Evolutionary conservation across 92 coral and sea anemone species (phyloP).

Genomic region (Zoanthus sansibaricus): DNA sequence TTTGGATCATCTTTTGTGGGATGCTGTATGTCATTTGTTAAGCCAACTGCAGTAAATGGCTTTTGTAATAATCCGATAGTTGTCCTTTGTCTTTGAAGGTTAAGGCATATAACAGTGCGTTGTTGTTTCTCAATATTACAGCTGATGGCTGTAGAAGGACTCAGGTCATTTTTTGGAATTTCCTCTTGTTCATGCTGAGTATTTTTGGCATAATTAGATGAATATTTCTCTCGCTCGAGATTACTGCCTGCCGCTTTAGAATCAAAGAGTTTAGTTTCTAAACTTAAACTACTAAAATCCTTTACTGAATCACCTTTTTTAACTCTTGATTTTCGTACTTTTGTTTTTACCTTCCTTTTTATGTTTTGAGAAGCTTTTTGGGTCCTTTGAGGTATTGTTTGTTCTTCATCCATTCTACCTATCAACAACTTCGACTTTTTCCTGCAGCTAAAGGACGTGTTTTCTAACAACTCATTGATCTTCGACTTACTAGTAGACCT

Average conservation of each 20-base stretch:
- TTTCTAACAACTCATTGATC: constrained; percentile 14
- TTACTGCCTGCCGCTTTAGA: neutral
- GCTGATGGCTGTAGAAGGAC: neutral
- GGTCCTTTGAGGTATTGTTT: too few relatives aligned
- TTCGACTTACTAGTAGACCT: neutral
- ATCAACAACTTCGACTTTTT: neutral
- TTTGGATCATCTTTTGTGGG: neutral
- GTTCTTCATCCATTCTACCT: neutral
- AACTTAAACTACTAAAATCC: neutral
- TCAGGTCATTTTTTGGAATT: neutral
- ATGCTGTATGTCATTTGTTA: neutral
- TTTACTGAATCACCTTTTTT: neutral
- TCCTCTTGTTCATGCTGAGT: neutral
- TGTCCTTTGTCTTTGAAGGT: neutral
- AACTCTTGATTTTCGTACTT: neutral
- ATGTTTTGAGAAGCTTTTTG: neutral
- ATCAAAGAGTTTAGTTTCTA: neutral
- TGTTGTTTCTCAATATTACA: neutral
- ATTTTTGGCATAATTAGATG: neutral
- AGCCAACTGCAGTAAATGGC: neutral
- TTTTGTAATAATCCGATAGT: neutral
- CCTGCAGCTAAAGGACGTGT: neutral
- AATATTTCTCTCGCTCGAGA: neutral
- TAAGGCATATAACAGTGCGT: neutral
- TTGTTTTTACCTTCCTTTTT: neutral